Base-by-base conservation (phyloP, 2,113 vertebrate genomes). In the Formicarius rufipectus region DNA sequence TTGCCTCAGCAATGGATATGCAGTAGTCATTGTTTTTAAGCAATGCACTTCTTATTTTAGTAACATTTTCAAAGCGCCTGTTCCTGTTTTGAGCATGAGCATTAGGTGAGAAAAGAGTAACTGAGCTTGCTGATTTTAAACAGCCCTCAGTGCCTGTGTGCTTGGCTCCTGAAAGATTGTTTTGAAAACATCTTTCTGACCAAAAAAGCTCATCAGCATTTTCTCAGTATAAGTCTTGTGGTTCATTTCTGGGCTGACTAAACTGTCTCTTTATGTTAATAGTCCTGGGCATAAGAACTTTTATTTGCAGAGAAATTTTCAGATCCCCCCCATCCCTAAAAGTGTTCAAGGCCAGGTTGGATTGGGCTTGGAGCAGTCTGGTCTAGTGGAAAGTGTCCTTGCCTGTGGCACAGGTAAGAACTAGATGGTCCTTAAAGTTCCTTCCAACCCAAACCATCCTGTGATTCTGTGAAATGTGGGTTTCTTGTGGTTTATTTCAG, bases 21-120 rank as follows among this genome's bases (percentile, higher is more conserved):
- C 73, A 88, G 68, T 33, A n/a, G n/a, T 90, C 49, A 37, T 78
- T 78, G 52, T 88, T 95, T 94, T 95, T 90, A 90, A 89, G 95
- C 76, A 93, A 75, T 31, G 45, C 27, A 28, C 31, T 95, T 84
- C 88, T 95, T 89, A 95, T 75, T 96, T 96, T 91, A 95, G 90
- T 60, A 86, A 72, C 49, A 6, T 76, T 87, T 93, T 86, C 45
- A 73, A 92, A 87, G 73, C 0, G 0, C 28, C 25, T 72, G 67
- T 94, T 94, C 68, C 83, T 84, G 73, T 95, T 94, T 81, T 78
- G 64, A 33, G 44, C 25, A 5, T 14, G 60, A 81, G 19, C 24
- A 27, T 90, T 64, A 81, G 44, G 56, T 75, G 79, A 89, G 92
- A 81, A 81, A 77, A 84, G 47, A 30, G 52, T 75, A 50, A 71